Evolutionary conservation across 2,888 invertebrate genomes (phyloP), one percentile per base, ranked within the genome.

Genomic region (Coleophora deauratella): DNA sequence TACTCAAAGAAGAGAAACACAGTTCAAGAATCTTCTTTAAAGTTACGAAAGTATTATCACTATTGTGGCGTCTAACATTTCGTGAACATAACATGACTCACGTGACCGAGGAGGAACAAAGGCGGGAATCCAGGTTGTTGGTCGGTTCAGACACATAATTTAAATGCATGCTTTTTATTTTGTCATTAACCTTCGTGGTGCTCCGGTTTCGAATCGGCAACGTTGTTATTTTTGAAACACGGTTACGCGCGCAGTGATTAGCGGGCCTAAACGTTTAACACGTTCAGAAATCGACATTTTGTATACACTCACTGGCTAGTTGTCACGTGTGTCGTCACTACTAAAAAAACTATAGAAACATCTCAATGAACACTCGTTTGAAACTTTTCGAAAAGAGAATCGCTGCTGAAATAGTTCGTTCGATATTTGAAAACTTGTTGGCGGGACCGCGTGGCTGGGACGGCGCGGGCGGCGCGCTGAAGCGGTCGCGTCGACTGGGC

Each of bases 131-230:
- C 72, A 68, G 66, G 55, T 59, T 58, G 62, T 53, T 52, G 54
- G 51, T 55, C 61, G 11, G 66, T 55, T 61, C 62, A 62, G 62
- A 69, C 70, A 72, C 72, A 75, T 68, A 59, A 66, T 74, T 79
- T 72, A 73, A 21, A 76, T 76, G 75, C 72, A 75, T 69, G 76
- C 66, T 72, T 79, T 77, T 80, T 78, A 79, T 78, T 80, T 77
- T 79, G 78, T 81, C 79, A 81, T 80, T 81, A 81, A 81, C 81
- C 82, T 82, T 81, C 81, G 73, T 62, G 72, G 73, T 78, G 81
- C 80, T 80, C 81, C 77, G 78, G 75, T 77, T 80, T 73, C 73
- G 73, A 73, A 78, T 77, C 75, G 71, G 72, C 75, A 73, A 75
- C 77, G 78, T 72, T 79, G 21, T 80, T 82, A 81, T 82, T 82